A percentile compares a stretch with the other conserved stretches of the same genome.
Conservation (phyloP, 2,113 vertebrate species). For the Micromys minutus region DNA sequence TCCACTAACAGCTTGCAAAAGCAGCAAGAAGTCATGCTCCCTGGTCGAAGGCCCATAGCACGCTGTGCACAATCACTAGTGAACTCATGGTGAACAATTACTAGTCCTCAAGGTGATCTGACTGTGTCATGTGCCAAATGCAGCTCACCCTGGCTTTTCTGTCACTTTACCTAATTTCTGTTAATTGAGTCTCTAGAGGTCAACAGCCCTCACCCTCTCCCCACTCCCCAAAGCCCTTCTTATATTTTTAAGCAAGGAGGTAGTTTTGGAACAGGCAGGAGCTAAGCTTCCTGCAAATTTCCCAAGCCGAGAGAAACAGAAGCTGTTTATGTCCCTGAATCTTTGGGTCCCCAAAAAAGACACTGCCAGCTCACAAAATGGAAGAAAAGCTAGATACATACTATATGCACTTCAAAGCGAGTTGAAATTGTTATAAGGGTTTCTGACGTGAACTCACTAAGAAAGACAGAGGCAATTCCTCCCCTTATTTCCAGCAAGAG, state of each 20-base stretch:
- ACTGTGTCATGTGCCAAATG: not conserved
- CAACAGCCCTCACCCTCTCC: not conserved
- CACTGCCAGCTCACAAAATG: not conserved
- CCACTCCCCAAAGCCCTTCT: not conserved
- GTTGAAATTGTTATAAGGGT: not conserved
- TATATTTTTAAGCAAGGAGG: not conserved
- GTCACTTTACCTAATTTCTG: not conserved
- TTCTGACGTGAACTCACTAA: not conserved
- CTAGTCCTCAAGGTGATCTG: not conserved
- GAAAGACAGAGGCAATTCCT: not conserved
- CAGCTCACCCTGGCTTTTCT: not conserved
- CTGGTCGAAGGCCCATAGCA: not conserved
- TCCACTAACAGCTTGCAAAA: not conserved
- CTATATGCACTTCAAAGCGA: not conserved
- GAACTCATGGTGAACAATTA: not conserved
- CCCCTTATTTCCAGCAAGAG: not conserved
- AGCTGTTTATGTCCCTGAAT: not conserved
- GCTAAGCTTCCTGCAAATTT: not conserved
- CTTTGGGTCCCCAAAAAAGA: not conserved
- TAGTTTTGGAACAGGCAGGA: not conserved
- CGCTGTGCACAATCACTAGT: too few relatives aligned
- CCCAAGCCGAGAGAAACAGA: not conserved
- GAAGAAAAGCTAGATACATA: not conserved
- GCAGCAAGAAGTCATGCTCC: not conserved
- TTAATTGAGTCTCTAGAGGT: not conserved